Base-by-base conservation (phyloP, 2,113 vertebrate genomes). In the Corvus cornix region DNA sequence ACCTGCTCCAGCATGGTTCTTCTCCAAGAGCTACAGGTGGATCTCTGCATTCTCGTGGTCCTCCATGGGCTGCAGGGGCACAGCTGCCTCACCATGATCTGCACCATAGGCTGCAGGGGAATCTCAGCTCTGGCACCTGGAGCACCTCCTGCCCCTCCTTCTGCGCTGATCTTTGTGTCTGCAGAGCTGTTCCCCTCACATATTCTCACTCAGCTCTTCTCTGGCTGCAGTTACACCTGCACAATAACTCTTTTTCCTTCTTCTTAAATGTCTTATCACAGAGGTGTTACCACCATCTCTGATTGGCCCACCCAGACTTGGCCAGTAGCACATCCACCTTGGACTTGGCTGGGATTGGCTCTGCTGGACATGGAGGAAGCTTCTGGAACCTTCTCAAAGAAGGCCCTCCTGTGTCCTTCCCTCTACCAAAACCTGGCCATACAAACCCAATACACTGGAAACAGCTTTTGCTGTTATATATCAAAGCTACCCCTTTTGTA, bases 241-340 rank as follows among this genome's bases (percentile, higher is more conserved):
- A 21, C 7, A 37, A 33, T 7, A 33, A 22, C 17, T 27, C 35
- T 37, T 33, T 12, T 22, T 27, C 3, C 13, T 58, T 21, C 35
- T 51, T 58, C 22, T 44, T 44, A 60, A 68, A 44, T 37, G 5
- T 59, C 6, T 35, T 68, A 31, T 26, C 20, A 7, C 6, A 7
- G 16, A n/a, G 3, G 13, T 51, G 17, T 52, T 22, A 15, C 6
- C 22, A 52, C 6, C 11, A 44, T 44, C 11, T 37, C 37, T 51
- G 20, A 22, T 27, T 51, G 37, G 5, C 26, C 33, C 53, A 44
- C 5, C 44, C 63, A 77, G 9, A 14, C 22, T 60, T 22, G 35
- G 21, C 46, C 14, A 68, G 46, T 9, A 14, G 46, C 9, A 9
- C 0, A 0, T 33, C 31, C 2, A 2, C 41, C 53, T 59, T 52